Evolutionary conservation across 2,113 vertebrate species (phyloP), one percentile per base, ranked within the genome.

Genomic region (Monarcha castaneiventris): DNA sequence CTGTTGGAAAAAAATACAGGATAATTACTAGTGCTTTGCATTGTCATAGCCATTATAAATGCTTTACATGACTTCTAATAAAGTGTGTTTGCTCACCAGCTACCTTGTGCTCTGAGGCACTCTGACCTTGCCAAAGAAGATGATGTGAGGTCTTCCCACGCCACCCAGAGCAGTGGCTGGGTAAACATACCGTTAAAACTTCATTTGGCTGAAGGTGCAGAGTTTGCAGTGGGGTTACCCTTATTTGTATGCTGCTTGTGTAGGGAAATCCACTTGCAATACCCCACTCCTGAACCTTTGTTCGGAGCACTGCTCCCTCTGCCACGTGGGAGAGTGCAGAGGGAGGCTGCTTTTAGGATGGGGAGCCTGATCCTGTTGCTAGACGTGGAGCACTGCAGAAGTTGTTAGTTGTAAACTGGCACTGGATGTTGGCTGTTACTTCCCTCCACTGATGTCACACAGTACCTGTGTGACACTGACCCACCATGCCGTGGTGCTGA

Each of bases 141-240:
- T 94, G 93, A 78, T 95, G 66, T 68, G 91, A 93, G 95, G 96
- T 95, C 94, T 96, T 96, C 90, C 77, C 80, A 81, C 93, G 92
- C 90, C 93, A 93, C 49, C 64, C 43, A 91, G 88, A 87, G 85
- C 86, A 87, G 90, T 79, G 80, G 46, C 92, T 94, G 93, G 48
- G 93, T 96, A 96, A 95, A 96, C 86, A 93, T 4, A 18, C 80
- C 5, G 83, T 89, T 94, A 89, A 93, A 91, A 78, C 90, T 96
- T 90, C 64, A 68, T 91, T 94, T 90, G 94, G 72, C 66, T 52
- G 73, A 11, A 86, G 52, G 85, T 35, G 56, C 48, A 30, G 92
- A n/a, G 66, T 79, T 89, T 90, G 84, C 46, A 5, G 33, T 52
- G 56, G 63, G 67, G 23, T 87, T 86, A 33, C 41, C 83, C 33